These are phyloP conservation scores for Artemia sp. DNA, from an alignment of 2,888 invertebrate species.

Conservation along the genomic window DNA sequence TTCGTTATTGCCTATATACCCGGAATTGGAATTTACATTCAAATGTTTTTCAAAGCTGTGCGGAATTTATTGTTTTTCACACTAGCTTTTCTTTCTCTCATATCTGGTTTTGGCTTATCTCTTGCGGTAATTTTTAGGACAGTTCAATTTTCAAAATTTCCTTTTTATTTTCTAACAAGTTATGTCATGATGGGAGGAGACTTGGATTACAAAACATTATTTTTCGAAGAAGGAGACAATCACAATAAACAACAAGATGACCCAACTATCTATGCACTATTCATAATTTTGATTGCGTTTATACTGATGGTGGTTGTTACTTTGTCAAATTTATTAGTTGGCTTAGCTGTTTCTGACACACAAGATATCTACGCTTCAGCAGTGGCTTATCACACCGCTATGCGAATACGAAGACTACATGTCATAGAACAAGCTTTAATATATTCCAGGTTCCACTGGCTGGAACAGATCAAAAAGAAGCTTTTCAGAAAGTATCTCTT, in stretches of 20 bases:
- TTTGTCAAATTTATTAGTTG: constrained; percentile 65
- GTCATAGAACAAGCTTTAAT: not conserved
- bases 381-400: constrained; percentile 29
- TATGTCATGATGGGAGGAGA: constrained; percentile 74
- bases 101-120: constrained; percentile 61
- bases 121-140: constrained; percentile 67
- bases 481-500: not conserved
- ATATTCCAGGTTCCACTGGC: not conserved
- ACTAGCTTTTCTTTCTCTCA: constrained; percentile 71
- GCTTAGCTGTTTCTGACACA: constrained; percentile 72
- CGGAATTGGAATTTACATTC: constrained; percentile 71
- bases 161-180: not conserved
- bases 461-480: not conserved
- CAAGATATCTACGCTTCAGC: constrained; percentile 70
- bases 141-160: constrained; percentile 49
- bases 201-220: constrained; percentile 53
- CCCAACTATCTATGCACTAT: constrained; percentile 9
- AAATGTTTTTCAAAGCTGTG: constrained; percentile 48
- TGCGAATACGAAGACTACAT: constrained; percentile 8
- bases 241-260: not conserved
- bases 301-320: constrained; percentile 67
- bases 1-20: constrained; percentile 69
- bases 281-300: constrained; percentile 61
- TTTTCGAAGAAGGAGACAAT: constrained; percentile 39
- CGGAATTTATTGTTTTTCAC: constrained; percentile 41